phyloP scores from a whole-genome alignment of 1,140 invertebrate species.

The Camponotus pennsylvanicus region DNA sequence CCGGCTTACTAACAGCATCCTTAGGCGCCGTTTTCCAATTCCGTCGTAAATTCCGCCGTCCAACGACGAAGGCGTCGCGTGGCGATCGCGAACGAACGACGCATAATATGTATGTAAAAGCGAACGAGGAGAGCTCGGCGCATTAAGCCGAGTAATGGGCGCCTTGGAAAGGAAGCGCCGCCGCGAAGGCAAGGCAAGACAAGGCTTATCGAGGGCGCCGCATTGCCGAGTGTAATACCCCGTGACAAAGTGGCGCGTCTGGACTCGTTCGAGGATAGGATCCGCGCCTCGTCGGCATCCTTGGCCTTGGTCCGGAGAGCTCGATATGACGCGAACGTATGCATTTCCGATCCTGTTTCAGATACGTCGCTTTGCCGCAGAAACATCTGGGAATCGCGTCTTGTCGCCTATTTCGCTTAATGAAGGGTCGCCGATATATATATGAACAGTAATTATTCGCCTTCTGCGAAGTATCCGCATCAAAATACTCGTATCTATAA shows the following conservation, averaged over 20 bases:
- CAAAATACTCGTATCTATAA: too few relatives aligned
- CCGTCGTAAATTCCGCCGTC: slow-evolving; percentile 65
- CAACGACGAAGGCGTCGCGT: slow-evolving; percentile 36
- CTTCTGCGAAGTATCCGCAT: too few relatives aligned
- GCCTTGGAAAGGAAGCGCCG: slow-evolving; percentile 71
- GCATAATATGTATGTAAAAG: slow-evolving; percentile 68
- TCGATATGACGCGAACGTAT: slow-evolving; percentile 7
- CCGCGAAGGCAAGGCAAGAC: slow-evolving; percentile 24
- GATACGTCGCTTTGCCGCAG: neutral
- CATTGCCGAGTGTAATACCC: slow-evolving; percentile 70
- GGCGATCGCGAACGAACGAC: slow-evolving; percentile 35
- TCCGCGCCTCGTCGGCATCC: slow-evolving; percentile 60
- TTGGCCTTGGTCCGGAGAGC: slow-evolving; percentile 68
- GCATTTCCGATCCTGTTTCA: slow-evolving; percentile 1
- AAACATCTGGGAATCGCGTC: too few relatives aligned
- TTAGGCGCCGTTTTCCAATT: slow-evolving; percentile 8
- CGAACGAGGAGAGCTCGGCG: slow-evolving; percentile 68
- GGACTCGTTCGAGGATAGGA: slow-evolving; percentile 65
- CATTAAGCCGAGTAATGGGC: slow-evolving; percentile 76
- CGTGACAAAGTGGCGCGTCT: slow-evolving; percentile 75
- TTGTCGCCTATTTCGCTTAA: neutral
- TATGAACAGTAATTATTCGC: too few relatives aligned
- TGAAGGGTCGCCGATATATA: too few relatives aligned
- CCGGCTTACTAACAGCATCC: neutral
- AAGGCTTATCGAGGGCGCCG: slow-evolving; percentile 67